Evolutionary conservation across 2,888 invertebrate species (phyloP).

Genomic region (Ormyrus pomaceus): DNA sequence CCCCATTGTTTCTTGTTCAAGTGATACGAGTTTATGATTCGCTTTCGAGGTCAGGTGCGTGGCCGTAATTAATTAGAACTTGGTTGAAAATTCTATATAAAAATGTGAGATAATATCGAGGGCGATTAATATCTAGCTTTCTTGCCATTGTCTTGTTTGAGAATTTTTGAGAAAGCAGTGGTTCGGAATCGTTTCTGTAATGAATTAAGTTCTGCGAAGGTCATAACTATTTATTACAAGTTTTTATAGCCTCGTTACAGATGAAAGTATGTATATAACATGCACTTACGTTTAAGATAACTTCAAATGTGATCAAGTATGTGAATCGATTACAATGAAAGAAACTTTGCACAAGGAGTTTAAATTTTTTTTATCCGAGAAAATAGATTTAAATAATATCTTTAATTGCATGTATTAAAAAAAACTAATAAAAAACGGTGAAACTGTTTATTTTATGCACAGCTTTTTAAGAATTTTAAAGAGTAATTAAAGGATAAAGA

Average conservation of each 20-base stretch:
- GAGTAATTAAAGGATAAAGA: too few species aligned
- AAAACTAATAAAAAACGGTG: too few species aligned
- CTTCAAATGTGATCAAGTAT: too few species aligned
- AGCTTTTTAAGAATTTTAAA: too few species aligned
- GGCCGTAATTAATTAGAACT: constrained; percentile 27
- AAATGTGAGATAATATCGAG: constrained; percentile 17
- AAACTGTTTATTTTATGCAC: too few species aligned
- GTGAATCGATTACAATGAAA: too few species aligned
- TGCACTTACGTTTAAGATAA: too few species aligned
- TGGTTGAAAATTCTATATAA: neutral
- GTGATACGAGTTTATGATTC: neutral
- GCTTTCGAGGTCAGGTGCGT: neutral
- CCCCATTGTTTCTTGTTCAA: neutral
- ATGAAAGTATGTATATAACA: too few species aligned
- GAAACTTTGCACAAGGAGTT: too few species aligned
- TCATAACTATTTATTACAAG: constrained; percentile 18
- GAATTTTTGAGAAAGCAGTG: constrained; percentile 19
- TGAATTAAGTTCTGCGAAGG: constrained; percentile 1
- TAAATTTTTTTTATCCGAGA: too few species aligned
- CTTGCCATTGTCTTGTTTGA: constrained; percentile 26
- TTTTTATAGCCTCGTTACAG: constrained; percentile 14
- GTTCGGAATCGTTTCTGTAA: neutral
- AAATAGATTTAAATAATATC: too few species aligned
- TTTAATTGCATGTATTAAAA: too few species aligned
- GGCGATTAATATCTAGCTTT: constrained; percentile 40